These are phyloP conservation scores for Spodoptera frugiperda DNA, from an alignment of 1,140 invertebrate species.

Conservation along the genomic window DNA sequence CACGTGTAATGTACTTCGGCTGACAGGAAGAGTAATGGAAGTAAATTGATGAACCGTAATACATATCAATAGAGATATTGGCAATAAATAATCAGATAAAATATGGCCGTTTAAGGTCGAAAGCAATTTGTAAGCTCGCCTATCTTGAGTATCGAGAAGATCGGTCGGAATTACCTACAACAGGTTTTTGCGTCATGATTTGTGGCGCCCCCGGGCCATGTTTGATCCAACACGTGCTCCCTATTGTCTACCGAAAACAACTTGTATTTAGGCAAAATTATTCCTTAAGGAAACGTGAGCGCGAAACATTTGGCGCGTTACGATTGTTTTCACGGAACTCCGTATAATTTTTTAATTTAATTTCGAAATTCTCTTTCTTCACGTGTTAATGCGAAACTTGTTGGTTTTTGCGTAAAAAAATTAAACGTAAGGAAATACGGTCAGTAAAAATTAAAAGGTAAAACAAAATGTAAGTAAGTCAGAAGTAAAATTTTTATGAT, in stretches of 20 bases:
- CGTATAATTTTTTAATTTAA: not conserved
- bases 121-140: slow-evolving; percentile 79
- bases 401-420: slow-evolving; percentile 8
- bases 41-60: slow-evolving; percentile 33
- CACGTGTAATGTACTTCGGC: slow-evolving; percentile 41
- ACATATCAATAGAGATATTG: slow-evolving; percentile 61
- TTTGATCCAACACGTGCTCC: slow-evolving; percentile 75
- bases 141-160: slow-evolving; percentile 77
- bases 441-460: not conserved
- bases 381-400: not conserved
- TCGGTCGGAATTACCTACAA: slow-evolving; percentile 81
- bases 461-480: not conserved
- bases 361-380: not conserved
- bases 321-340: slow-evolving; percentile 29
- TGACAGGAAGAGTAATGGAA: slow-evolving; percentile 32
- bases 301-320: slow-evolving; percentile 31
- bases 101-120: slow-evolving; percentile 81
- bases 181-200: slow-evolving; percentile 83
- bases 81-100: slow-evolving; percentile 82
- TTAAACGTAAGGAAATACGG: not conserved
- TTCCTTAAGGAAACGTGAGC: slow-evolving; percentile 54
- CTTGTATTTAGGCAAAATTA: slow-evolving; percentile 77
- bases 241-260: slow-evolving; percentile 74
- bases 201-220: slow-evolving; percentile 78
- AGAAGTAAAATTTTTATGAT: too few relatives aligned